Conservation (phyloP, 2,797 vertebrate genomes). For the Orestias chungarensis region DNA sequence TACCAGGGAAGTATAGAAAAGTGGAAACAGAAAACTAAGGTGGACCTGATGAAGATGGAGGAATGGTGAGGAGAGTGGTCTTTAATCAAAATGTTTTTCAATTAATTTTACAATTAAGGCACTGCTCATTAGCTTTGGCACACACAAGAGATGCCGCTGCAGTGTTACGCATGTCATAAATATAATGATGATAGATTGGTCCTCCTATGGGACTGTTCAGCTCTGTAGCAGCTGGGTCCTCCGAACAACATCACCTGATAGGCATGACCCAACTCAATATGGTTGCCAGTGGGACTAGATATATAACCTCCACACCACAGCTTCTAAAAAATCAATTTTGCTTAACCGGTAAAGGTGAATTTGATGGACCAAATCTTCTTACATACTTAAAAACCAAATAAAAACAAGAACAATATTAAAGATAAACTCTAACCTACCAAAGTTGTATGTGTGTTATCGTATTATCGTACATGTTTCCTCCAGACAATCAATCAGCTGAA, state of each 20-base stretch:
- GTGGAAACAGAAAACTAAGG: constrained; percentile 21
- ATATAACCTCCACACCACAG: constrained; percentile 30
- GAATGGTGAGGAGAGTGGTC: constrained; percentile 67
- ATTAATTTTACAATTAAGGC: constrained; percentile 83
- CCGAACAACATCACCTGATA: constrained; percentile 70
- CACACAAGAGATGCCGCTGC: constrained; percentile 78
- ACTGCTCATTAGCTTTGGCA: constrained; percentile 78
- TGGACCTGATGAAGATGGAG: constrained; percentile 66
- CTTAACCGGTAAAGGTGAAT: constrained; percentile 37
- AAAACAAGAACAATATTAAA: constrained; percentile 37
- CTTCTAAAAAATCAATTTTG: constrained; percentile 39
- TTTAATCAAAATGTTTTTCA: constrained; percentile 85
- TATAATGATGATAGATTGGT: constrained; percentile 82
- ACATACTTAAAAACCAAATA: constrained; percentile 52
- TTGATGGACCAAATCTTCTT: constrained; percentile 40
- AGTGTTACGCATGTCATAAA: constrained; percentile 75
- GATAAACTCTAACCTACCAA: constrained; percentile 28
- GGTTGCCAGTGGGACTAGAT: constrained; percentile 48
- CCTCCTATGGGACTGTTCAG: constrained; percentile 66
- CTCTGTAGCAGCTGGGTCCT: constrained; percentile 72
- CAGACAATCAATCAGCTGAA: constrained; percentile 63
- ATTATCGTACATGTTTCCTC: constrained; percentile 46
- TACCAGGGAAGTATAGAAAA: constrained; percentile 19
- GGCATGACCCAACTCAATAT: constrained; percentile 61
- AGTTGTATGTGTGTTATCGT: constrained; percentile 48